Evolutionary conservation across 1,140 invertebrate species (phyloP).

Genomic region (Liolophura sinensis): DNA sequence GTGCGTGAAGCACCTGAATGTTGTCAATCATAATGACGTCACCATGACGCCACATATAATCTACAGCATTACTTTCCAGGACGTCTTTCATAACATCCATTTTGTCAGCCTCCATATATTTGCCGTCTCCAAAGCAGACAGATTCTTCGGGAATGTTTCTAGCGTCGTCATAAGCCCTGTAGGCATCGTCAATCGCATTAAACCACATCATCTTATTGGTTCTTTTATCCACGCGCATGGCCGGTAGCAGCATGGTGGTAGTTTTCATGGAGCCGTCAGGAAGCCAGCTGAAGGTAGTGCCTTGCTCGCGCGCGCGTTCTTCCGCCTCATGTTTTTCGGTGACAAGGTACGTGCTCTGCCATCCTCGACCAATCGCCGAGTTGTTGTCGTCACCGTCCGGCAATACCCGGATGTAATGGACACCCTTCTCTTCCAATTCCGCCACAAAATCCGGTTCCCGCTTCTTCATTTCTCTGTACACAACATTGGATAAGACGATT

Average conservation of each 20-base stretch:
- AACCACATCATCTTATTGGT: slow-evolving; percentile 46
- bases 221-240: slow-evolving; percentile 32
- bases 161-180: slow-evolving; percentile 38
- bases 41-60: slow-evolving; percentile 37
- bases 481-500: slow-evolving; percentile 33
- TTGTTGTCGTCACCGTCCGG: slow-evolving; percentile 32
- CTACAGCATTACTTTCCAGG: slow-evolving; percentile 33
- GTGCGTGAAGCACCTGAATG: slow-evolving; percentile 38
- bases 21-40: slow-evolving; percentile 48
- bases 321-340: slow-evolving; percentile 31
- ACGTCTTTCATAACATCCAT: slow-evolving; percentile 31
- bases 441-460: slow-evolving; percentile 31
- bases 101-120: slow-evolving; percentile 24
- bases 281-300: slow-evolving; percentile 39
- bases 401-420: slow-evolving; percentile 35
- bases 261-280: slow-evolving; percentile 42
- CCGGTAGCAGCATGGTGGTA: slow-evolving; percentile 30
- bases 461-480: slow-evolving; percentile 32
- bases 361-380: slow-evolving; percentile 39
- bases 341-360: slow-evolving; percentile 43
- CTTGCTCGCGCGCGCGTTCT: slow-evolving; percentile 27
- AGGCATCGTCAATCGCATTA: slow-evolving; percentile 48
- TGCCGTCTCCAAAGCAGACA: slow-evolving; percentile 22
- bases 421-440: slow-evolving; percentile 27
- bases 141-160: slow-evolving; percentile 39